Base-by-base conservation (phyloP, 2,888 invertebrate species). In the Torymus tubicola region DNA sequence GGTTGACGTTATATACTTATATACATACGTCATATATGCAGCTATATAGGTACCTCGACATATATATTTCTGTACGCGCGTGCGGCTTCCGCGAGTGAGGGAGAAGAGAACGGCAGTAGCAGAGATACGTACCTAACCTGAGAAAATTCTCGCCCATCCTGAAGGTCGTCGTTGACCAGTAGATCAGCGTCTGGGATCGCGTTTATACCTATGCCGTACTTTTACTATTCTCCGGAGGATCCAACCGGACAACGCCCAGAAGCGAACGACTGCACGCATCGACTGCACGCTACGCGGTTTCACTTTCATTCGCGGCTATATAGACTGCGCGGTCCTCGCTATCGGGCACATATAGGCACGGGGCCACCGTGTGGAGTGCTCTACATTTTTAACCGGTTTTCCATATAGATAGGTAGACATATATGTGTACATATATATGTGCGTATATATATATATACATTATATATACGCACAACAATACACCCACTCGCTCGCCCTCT, bases 111-210 rank as follows among this genome's bases (percentile, higher is more conserved):
- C 31, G 4, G 31, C 31, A 31, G 31, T 8, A 31, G 31, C 8
- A 5, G 31, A 14, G 2, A 21, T 21, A 78, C 81, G 75, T 67
- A 81, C 81, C 81, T 75, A 78, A 78, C 81, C 78, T 75, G 18
- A 81, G 65, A 75, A 63, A 78, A 31, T 81, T 52, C 63, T 78
- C 81, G 71, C 42, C 58, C 81, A 81, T 81, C 60, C 31, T 78
- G 76, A 64, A 71, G 73, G 67, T 67, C 72, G 31, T 5, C 72
- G 52, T 5, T 60, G 50, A 24, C 21, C 18, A n/a, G 18, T 53
- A 55, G 2, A 18, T 18, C 13, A 14, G 61, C 13, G 13, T 21
- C 4, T n/a, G 31, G 12, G 11, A 14, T 10, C 57, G 69, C 0
- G n/a, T 18, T n/a, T n/a, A n/a, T 18, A 13, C 21, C 50, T 24